phyloP scores from a whole-genome alignment of 2,797 vertebrate species.

The Carapus acus region DNA sequence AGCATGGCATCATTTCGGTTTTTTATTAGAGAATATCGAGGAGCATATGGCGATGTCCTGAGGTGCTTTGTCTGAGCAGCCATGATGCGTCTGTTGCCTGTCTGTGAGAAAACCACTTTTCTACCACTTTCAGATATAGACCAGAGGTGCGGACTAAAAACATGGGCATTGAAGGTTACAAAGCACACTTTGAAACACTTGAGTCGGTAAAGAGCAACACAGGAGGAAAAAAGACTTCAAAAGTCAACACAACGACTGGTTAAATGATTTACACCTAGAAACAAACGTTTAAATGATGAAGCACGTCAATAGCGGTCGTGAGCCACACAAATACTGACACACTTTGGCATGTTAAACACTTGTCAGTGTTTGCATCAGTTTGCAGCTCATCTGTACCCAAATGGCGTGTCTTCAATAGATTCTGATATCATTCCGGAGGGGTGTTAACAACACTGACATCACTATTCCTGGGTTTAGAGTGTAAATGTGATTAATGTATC shows the following conservation, averaged over 20 bases:
- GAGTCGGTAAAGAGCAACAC: too few species aligned
- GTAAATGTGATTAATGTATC: slow-evolving; percentile 61
- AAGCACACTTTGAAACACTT: too few species aligned
- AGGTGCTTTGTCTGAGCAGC: not conserved
- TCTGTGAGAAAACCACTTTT: not conserved
- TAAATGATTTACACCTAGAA: too few species aligned
- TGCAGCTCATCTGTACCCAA: slow-evolving; percentile 27
- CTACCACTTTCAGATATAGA: not conserved
- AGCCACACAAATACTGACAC: too few species aligned
- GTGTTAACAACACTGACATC: slow-evolving; percentile 39
- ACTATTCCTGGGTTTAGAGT: slow-evolving; percentile 54
- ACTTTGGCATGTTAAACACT: slow-evolving; percentile 23
- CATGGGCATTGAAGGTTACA: too few species aligned
- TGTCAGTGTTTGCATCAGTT: slow-evolving; percentile 16
- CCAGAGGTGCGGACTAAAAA: not conserved
- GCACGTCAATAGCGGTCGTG: slow-evolving; percentile 14
- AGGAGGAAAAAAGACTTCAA: too few species aligned
- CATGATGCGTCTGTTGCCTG: not conserved
- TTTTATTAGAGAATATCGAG: not conserved
- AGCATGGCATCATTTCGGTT: not conserved
- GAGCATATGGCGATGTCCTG: slow-evolving; percentile 2
- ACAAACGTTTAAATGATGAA: slow-evolving; percentile 18
- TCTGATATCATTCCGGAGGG: slow-evolving; percentile 17
- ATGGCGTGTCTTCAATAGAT: slow-evolving; percentile 25
- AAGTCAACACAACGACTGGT: too few species aligned